Percentiles rank a stretch among this genome's conserved stretches.
These are phyloP conservation scores for Ramazzottius varieornatus DNA, from an alignment of 2,888 invertebrate genomes.

Conservation along the genomic window DNA sequence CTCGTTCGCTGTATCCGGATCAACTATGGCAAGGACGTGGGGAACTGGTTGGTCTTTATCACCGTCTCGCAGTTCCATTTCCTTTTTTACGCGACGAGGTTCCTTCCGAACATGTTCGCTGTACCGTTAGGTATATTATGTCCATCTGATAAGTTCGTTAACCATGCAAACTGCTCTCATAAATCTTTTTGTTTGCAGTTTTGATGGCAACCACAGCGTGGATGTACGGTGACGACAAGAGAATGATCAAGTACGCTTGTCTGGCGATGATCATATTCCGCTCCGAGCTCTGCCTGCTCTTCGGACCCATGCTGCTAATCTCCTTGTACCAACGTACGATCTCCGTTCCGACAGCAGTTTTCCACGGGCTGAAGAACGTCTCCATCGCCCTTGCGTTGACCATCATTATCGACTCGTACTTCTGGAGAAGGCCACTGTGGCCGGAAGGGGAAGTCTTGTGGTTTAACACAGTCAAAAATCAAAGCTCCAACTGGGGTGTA, in stretches of 20 bases:
- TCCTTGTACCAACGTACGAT: conserved; percentile 32
- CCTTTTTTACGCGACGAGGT: conserved; percentile 77
- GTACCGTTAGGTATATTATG: conserved; percentile 51
- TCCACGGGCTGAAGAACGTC: conserved; percentile 43
- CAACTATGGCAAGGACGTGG: conserved; percentile 47
- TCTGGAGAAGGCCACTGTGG: conserved; percentile 70
- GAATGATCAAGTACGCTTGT: conserved; percentile 56
- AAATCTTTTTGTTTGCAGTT: too few species aligned
- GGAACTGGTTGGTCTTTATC: conserved; percentile 27
- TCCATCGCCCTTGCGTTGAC: conserved; percentile 39
- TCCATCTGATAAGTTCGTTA: too few species aligned
- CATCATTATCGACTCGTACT: conserved; percentile 57
- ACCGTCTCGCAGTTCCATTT: conserved; percentile 88
- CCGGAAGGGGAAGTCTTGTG: conserved; percentile 90
- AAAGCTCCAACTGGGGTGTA: conserved; percentile 89
- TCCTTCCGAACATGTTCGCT: conserved; percentile 80
- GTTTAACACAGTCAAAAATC: conserved; percentile 77
- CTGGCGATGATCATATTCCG: conserved; percentile 67
- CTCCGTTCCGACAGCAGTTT: conserved; percentile 34
- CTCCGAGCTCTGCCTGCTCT: conserved; percentile 49
- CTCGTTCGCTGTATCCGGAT: conserved; percentile 45
- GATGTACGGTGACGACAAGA: conserved; percentile 44
- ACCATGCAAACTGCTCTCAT: too few species aligned
- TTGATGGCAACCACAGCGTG: conserved; percentile 57
- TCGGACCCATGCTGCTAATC: conserved; percentile 55